phyloP scores from a whole-genome alignment of 2,888 invertebrate genomes.

The Serripes groenlandicus region DNA sequence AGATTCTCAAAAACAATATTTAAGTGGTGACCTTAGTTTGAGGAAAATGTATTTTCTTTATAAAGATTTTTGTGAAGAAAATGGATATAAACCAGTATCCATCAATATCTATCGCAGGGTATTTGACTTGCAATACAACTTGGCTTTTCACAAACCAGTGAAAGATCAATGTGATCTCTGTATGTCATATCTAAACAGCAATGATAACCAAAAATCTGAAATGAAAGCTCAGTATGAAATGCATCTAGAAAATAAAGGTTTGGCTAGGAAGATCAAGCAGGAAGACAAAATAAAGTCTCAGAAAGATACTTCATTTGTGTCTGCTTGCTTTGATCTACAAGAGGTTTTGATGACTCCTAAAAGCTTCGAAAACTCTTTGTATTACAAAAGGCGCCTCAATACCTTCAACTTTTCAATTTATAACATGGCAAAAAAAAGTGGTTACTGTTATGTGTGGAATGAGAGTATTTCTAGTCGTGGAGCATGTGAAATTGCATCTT shows the following conservation, averaged over 20 bases:
- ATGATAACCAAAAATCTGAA: neutral
- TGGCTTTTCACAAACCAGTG: constrained; percentile 58
- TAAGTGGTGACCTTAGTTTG: constrained; percentile 42
- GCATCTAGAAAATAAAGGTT: constrained; percentile 36
- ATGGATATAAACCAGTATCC: constrained; percentile 19
- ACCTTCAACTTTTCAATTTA: constrained; percentile 46
- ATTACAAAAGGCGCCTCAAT: constrained; percentile 36
- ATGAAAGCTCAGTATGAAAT: constrained; percentile 23
- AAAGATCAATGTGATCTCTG: constrained; percentile 65
- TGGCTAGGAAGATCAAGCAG: constrained; percentile 32
- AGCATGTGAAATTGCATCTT: constrained; percentile 46
- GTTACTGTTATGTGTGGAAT: constrained; percentile 40
- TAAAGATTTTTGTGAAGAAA: constrained; percentile 37
- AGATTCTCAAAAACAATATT: constrained; percentile 46
- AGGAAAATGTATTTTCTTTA: constrained; percentile 60
- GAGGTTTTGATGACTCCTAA: constrained; percentile 46
- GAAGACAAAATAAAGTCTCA: too few relatives aligned
- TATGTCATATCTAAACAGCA: constrained; percentile 23
- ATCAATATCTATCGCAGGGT: constrained; percentile 43
- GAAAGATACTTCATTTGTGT: too few relatives aligned
- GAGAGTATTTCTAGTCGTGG: constrained; percentile 41
- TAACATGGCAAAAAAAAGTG: constrained; percentile 36
- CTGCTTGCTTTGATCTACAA: constrained; percentile 51
- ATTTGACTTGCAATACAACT: constrained; percentile 56
- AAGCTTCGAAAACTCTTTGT: constrained; percentile 40